phyloP scores from a whole-genome alignment of 2,888 invertebrate species.

The Ectemnius continuus region DNA sequence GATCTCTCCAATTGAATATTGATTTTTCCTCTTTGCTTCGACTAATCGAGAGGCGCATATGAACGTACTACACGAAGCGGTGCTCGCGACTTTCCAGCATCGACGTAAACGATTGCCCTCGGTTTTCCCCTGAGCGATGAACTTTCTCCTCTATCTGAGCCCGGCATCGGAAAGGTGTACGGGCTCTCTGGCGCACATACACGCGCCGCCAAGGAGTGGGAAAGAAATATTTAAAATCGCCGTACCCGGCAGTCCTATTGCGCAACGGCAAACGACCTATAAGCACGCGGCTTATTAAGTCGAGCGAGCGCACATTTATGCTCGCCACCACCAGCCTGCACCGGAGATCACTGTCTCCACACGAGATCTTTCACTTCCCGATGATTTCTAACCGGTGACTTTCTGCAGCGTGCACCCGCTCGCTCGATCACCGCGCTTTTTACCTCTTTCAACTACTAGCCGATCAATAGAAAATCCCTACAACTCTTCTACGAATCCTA shows the following conservation, averaged over 20 bases:
- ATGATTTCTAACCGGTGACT: too few species aligned
- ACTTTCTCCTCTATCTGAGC: conserved; percentile 54
- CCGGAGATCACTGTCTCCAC: neutral
- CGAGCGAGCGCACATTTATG: conserved; percentile 10
- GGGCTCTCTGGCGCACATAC: neutral
- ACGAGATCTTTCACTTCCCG: too few species aligned
- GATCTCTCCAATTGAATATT: too few species aligned
- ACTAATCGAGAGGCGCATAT: too few species aligned
- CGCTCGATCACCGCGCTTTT: too few species aligned
- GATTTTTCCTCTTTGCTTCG: too few species aligned
- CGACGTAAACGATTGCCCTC: conserved; percentile 41
- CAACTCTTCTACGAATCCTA: too few species aligned
- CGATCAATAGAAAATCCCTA: too few species aligned
- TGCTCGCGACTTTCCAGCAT: conserved; percentile 31
- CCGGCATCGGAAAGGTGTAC: conserved; percentile 4
- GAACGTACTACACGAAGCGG: too few species aligned
- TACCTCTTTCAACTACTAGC: too few species aligned
- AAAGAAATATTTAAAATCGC: conserved; percentile 56
- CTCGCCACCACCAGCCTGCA: neutral
- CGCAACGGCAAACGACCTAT: conserved; percentile 43
- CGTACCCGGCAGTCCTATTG: conserved; percentile 34
- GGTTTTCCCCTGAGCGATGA: conserved; percentile 51
- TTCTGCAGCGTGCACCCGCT: too few species aligned
- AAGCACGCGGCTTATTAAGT: conserved; percentile 33
- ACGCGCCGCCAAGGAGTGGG: neutral